phyloP scores from a whole-genome alignment of 2,113 vertebrate species.

The Dasyurus viverrinus region DNA sequence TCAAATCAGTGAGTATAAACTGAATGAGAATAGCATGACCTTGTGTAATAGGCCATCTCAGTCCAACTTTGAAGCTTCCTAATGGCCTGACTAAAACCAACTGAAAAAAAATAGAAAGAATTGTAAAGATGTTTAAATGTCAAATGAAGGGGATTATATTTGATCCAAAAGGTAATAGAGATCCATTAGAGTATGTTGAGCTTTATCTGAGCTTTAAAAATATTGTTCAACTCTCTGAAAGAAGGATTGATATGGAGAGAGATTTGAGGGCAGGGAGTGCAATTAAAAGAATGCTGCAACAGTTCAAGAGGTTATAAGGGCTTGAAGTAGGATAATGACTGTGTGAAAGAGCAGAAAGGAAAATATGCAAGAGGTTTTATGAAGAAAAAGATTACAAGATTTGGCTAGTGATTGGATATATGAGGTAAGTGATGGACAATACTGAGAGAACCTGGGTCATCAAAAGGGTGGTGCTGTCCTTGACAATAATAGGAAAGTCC shows the following conservation, averaged over 20 bases:
- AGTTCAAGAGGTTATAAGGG: neutral
- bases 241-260: neutral
- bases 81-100: neutral
- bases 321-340: neutral
- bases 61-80: too few relatives aligned
- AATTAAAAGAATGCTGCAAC: neutral
- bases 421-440: neutral
- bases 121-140: neutral
- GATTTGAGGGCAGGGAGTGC: neutral
- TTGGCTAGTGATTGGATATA: neutral
- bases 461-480: neutral
- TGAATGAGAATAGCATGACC: neutral
- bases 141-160: neutral
- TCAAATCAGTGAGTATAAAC: neutral
- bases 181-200: neutral
- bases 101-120: neutral
- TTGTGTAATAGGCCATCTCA: neutral
- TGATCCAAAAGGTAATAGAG: neutral
- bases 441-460: neutral
- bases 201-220: neutral
- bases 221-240: neutral
- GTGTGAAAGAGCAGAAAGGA: neutral
- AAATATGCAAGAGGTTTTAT: neutral
- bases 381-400: neutral
- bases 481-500: neutral